Base-by-base conservation (phyloP, 2,113 vertebrate genomes). In the Cercopithecus mona region DNA sequence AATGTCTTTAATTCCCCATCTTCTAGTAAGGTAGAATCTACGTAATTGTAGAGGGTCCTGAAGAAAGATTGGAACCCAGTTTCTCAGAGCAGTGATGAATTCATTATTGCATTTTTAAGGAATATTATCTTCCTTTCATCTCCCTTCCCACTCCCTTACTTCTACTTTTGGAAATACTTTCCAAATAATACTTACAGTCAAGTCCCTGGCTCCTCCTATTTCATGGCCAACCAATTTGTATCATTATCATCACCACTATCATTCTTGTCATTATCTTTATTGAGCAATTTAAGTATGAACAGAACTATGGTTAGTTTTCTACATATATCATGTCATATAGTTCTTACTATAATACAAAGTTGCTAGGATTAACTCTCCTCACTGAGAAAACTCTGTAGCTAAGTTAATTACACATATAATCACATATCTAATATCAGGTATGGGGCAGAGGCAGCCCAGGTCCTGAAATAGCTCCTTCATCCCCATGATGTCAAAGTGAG, bases 381-480 rank as follows among this genome's bases (percentile, higher is more conserved):
- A 61, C 4, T 38, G 84, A 52, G 16, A 86, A 82, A 97, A 89
- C 40, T 90, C 6, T 79, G 3, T 57, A 61, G 38, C 48, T 86
- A 57, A 64, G 66, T 73, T 48, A 59, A 88, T 73, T 55, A 38
- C 16, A 25, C 5, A 43, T n/a, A 14, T 66, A 79, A 35, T 48
- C 35, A 90, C 27, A 88, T 10, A 57, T n/a, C 2, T 48, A 85
- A 70, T 64, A 90, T 57, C 32, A 91, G 50, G 38, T 11, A 79
- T 27, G 30, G 32, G 35, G 10, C 17, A 27, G 12, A 76, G 17
- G 55, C 8, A 97, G 70, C 61, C 91, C 25, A 98, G 91, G 12
- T 27, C 79, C 32, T 93, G 55, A 57, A 98, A 94, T 25, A 97
- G 73, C 11, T 0, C 20, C 13, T 9, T 16, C 95, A 97, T 97